Evolutionary conservation across 2,113 vertebrate species (phyloP).

Genomic region (Seriola aureovittata): DNA sequence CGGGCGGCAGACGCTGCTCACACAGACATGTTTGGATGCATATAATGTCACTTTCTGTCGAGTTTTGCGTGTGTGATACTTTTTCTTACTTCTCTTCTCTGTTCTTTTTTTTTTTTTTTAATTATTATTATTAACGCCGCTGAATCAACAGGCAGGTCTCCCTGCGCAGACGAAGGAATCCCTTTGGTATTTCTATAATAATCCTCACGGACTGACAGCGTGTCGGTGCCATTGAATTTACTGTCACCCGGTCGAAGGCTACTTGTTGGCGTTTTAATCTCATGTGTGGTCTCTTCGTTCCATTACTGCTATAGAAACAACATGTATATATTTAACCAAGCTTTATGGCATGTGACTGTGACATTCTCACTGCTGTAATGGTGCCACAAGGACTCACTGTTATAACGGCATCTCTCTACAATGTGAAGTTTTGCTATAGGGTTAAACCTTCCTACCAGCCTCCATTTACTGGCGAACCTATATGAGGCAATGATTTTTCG

Average conservation of each 20-base stretch:
- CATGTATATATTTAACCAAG: not conserved
- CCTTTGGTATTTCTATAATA: not conserved
- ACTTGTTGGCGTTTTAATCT: not conserved
- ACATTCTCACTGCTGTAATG: not conserved
- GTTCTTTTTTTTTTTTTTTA: not conserved
- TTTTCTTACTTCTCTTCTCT: not conserved
- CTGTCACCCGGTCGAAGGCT: conserved; percentile 11
- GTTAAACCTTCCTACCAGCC: not conserved
- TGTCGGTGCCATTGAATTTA: conserved; percentile 1
- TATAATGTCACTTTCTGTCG: not conserved
- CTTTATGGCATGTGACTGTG: not conserved
- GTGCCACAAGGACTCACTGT: not conserved
- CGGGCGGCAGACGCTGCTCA: not conserved
- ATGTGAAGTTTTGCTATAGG: not conserved
- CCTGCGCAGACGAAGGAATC: not conserved
- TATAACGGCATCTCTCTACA: not conserved
- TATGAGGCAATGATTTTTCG: not conserved
- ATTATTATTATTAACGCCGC: not conserved
- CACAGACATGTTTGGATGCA: not conserved
- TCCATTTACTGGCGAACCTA: too few relatives aligned
- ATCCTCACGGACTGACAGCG: not conserved
- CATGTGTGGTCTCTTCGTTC: too few relatives aligned
- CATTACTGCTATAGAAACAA: not conserved
- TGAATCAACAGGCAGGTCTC: conserved; percentile 74
- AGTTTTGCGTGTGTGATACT: not conserved